These are phyloP conservation scores for Parnassius glacialis DNA, from an alignment of 2,888 invertebrate genomes.

Conservation along the genomic window DNA sequence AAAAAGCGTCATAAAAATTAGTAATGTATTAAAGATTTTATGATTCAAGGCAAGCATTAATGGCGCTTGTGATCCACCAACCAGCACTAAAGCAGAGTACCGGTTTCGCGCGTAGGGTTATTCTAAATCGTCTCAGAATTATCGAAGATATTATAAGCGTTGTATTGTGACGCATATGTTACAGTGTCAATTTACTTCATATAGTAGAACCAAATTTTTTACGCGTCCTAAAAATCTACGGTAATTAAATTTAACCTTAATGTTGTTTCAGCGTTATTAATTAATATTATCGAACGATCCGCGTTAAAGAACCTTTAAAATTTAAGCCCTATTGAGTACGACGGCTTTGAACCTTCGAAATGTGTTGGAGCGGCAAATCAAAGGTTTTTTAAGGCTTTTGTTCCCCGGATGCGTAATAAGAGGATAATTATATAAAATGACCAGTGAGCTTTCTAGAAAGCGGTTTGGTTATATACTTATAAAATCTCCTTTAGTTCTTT, in stretches of 20 bases:
- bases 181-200: too few species aligned
- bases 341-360: conserved; percentile 67
- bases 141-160: too few species aligned
- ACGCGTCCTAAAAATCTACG: not conserved
- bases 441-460: conserved; percentile 38
- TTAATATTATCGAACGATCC: conserved; percentile 28
- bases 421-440: conserved; percentile 60
- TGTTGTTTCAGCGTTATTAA: conserved; percentile 23
- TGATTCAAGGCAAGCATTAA: too few species aligned
- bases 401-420: conserved; percentile 56
- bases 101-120: too few species aligned
- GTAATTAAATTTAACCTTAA: conserved; percentile 15
- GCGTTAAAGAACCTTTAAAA: conserved; percentile 46
- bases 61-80: too few species aligned
- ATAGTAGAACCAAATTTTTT: too few species aligned
- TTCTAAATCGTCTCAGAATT: too few species aligned
- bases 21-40: too few species aligned
- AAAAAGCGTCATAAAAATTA: too few species aligned
- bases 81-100: too few species aligned
- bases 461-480: conserved; percentile 1
- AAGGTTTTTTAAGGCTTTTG: conserved; percentile 70
- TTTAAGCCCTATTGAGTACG: conserved; percentile 67
- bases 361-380: conserved; percentile 75
- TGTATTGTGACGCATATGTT: too few species aligned
- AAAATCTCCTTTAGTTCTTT: not conserved